Conservation (phyloP, 2,113 vertebrate genomes). For the Lagopus muta region DNA sequence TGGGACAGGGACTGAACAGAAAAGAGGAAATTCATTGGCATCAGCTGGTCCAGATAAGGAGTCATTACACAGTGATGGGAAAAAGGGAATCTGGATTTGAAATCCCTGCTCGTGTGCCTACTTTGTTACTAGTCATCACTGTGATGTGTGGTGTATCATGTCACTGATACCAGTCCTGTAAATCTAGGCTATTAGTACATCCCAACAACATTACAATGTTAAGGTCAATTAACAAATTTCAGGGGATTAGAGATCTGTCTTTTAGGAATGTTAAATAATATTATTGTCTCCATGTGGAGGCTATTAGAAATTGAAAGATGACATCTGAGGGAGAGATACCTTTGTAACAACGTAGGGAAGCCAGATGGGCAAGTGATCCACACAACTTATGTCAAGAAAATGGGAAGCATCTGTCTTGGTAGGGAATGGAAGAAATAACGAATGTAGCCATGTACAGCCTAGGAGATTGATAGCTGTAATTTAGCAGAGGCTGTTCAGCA, state of each 20-base stretch:
- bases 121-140: neutral
- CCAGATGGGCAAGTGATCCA: conserved; percentile 47
- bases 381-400: conserved; percentile 47
- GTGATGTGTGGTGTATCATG: neutral
- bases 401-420: conserved; percentile 43
- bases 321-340: conserved; percentile 23
- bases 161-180: neutral
- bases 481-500: conserved; percentile 63
- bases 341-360: neutral
- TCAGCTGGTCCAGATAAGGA: neutral
- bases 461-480: conserved; percentile 72
- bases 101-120: rapidly evolving
- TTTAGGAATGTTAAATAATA: conserved; percentile 15
- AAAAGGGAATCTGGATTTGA: neutral
- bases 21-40: neutral
- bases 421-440: conserved; percentile 56
- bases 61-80: neutral
- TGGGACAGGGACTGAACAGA: neutral
- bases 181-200: neutral
- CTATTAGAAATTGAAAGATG: conserved; percentile 28
- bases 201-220: neutral
- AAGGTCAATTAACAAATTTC: neutral
- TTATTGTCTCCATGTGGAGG: conserved; percentile 11
- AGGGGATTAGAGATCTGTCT: neutral
- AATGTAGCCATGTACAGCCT: conserved; percentile 26